Conservation (phyloP, 2,113 vertebrate genomes). For the human (Homo sapiens) region GRCh38 chr4:172471001-172471500, state of each 20-base stretch:
- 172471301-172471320: not conserved
- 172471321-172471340: not conserved
- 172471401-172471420: not conserved
- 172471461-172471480: not conserved
- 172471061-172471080: not conserved
- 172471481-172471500: not conserved
- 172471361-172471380: not conserved
- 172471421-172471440: not conserved
- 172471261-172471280: not conserved
- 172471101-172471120: not conserved
- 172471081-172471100: not conserved
- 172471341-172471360: not conserved
- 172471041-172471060: not conserved
- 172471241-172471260: not conserved
- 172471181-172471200: fast-evolving
- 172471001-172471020: not conserved
- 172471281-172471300: not conserved
- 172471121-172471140: not conserved
- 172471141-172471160: not conserved
- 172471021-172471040: not conserved
- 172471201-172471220: not conserved
- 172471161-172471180: not conserved
- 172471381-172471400: not conserved
- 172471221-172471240: not conserved
- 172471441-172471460: not conserved